These are phyloP conservation scores for Drosophila kuntzei DNA, from an alignment of 2,888 invertebrate genomes.

Conservation along the genomic window DNA sequence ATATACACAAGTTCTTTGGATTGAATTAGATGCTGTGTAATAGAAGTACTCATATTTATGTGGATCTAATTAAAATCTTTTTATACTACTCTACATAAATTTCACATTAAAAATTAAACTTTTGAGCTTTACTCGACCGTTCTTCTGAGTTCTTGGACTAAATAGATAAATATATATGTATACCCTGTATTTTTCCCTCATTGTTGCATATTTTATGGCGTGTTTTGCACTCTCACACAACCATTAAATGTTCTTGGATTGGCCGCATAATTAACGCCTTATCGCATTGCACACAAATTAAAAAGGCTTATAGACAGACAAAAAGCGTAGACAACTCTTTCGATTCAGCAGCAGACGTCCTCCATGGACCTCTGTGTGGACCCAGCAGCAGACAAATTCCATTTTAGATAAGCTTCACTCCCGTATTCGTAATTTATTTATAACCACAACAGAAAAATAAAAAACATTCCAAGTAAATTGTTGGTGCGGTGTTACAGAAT, in stretches of 20 bases:
- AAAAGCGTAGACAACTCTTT: slow-evolving; percentile 35
- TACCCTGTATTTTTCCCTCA: not conserved
- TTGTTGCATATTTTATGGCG: slow-evolving; percentile 58
- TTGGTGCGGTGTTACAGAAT: slow-evolving; percentile 17
- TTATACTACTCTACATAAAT: not conserved
- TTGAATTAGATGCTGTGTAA: not conserved
- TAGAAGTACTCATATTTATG: not conserved
- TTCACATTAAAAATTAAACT: not conserved
- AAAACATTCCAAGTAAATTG: slow-evolving; percentile 18
- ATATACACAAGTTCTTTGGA: not conserved
- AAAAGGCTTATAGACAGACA: slow-evolving; percentile 59
- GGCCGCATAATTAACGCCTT: slow-evolving; percentile 67
- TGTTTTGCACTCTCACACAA: not conserved
- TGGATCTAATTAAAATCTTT: not conserved
- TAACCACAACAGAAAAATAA: slow-evolving; percentile 24
- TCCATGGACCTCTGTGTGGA: slow-evolving; percentile 66
- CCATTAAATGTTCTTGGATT: slow-evolving; percentile 22
- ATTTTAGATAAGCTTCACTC: slow-evolving; percentile 60
- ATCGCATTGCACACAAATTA: slow-evolving; percentile 73
- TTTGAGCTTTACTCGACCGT: not conserved
- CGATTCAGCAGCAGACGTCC: slow-evolving; percentile 40
- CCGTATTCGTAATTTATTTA: slow-evolving; percentile 49
- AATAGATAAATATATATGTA: not conserved
- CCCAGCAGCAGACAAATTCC: slow-evolving; percentile 53
- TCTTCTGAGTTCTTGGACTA: not conserved